These are phyloP conservation scores for Chironomus striatipennis DNA, from an alignment of 1,140 invertebrate species.

Conservation along the genomic window DNA sequence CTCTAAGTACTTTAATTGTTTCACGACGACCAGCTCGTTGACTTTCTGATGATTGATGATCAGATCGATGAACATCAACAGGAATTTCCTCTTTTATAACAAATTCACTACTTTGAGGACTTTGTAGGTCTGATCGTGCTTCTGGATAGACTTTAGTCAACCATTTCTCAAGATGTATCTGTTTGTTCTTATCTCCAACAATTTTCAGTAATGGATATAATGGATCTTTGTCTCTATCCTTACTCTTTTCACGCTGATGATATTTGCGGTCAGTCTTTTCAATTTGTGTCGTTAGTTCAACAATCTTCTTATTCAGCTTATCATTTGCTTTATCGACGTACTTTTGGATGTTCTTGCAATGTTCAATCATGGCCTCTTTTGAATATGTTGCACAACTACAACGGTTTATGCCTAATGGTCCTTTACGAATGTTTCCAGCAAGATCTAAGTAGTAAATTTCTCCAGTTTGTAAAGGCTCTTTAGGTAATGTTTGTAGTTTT, in stretches of 20 bases:
- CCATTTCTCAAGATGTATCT: slow-evolving; percentile 59
- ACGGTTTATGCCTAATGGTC: slow-evolving; percentile 79
- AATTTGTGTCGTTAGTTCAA: slow-evolving; percentile 68
- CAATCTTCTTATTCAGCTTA: slow-evolving; percentile 69
- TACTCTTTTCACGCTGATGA: slow-evolving; percentile 5
- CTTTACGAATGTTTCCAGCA: slow-evolving; percentile 93
- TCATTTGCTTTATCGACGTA: slow-evolving; percentile 75
- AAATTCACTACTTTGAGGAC: background rate
- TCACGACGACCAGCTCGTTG: background rate
- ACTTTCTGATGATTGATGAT: background rate
- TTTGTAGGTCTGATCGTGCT: background rate
- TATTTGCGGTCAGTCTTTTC: slow-evolving; percentile 58
- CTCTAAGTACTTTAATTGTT: background rate
- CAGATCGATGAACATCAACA: background rate
- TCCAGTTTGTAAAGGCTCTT: slow-evolving; percentile 75
- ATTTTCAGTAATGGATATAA: slow-evolving; percentile 49
- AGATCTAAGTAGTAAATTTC: slow-evolving; percentile 93
- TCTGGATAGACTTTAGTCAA: slow-evolving; percentile 48
- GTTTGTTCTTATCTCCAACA: slow-evolving; percentile 53
- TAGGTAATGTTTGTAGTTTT: slow-evolving; percentile 71
- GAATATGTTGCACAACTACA: slow-evolving; percentile 60
- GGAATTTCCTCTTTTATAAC: background rate
- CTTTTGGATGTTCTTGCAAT: slow-evolving; percentile 75
- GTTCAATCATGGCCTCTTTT: slow-evolving; percentile 44
- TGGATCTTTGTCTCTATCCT: background rate